These are phyloP conservation scores for Tipula confusa DNA, from an alignment of 2,888 invertebrate species.

Conservation along the genomic window DNA sequence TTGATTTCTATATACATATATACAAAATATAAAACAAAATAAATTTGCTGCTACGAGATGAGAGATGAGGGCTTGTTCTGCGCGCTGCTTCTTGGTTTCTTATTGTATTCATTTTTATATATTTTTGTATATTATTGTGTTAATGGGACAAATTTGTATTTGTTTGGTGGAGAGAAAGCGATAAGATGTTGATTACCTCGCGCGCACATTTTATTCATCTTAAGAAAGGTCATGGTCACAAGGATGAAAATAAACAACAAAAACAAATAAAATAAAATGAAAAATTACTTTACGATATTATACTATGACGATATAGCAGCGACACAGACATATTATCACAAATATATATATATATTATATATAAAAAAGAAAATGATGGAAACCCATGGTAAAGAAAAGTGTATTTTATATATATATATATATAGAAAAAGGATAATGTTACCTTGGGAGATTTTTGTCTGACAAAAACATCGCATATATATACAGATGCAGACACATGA, in stretches of 20 bases:
- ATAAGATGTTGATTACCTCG: slow-evolving; percentile 20
- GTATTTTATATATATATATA: background rate
- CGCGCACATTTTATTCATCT: background rate
- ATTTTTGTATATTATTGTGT: slow-evolving; percentile 12
- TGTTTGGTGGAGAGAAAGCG: background rate
- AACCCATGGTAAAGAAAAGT: background rate
- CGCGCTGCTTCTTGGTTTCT: background rate
- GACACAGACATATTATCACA: background rate
- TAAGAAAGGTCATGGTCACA: background rate
- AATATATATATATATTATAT: background rate
- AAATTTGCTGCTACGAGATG: background rate
- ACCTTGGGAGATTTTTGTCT: slow-evolving; percentile 30
- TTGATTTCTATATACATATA: slow-evolving; percentile 8
- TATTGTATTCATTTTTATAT: background rate
- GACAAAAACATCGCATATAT: background rate
- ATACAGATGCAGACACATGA: background rate
- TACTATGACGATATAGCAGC: background rate
- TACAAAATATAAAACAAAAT: background rate
- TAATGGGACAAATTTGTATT: slow-evolving; percentile 12
- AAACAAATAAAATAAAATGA: background rate
- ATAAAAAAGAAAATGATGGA: background rate
- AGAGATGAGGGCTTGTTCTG: background rate
- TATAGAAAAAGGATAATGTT: slow-evolving; percentile 28
- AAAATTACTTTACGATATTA: slow-evolving; percentile 3
- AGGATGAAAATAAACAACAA: background rate